Base-by-base conservation (phyloP, 1,140 invertebrate genomes). In the Aphelinus certus region DNA sequence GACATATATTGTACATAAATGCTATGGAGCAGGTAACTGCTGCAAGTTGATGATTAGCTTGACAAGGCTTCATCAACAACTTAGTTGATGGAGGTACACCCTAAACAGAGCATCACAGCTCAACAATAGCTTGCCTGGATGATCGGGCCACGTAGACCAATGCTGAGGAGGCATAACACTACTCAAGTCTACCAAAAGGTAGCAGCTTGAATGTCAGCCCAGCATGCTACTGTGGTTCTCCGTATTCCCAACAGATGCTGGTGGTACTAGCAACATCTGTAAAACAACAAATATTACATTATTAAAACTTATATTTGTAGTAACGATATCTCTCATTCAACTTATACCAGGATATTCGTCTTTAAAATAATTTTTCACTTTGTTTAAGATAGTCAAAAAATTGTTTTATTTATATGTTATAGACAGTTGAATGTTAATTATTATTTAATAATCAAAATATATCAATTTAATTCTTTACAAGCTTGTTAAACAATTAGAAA, bases 1-100 rank as follows among this genome's bases (percentile, higher is more conserved):
- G 85, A 88, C 85, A 87, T 82, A 83, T 84, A 87, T 84, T 81
- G 85, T 86, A 85, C 87, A 88, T 88, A 88, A 87, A 88, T 87
- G 85, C 83, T 86, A 83, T 73, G 85, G 83, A 85, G 85, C 85
- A 85, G 84, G 82, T 87, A 85, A 85, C 85, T 85, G 85, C 83
- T 77, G 84, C 85, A 84, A 80, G 81, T 81, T 81, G 82, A 83
- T 80, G 81, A 81, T 83, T 77, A 82, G 82, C 80, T 85, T 83
- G 84, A 86, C 82, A 82, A 85, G 81, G 80, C 81, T 84, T 85
- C 83, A 84, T 87, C 83, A 87, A 86, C 84, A 85, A 86, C 74
- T 74, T 81, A 87, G 83, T 81, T 85, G 82, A 77, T 80, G 82
- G 83, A 75, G 78, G 81, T 83, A 83, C 82, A 86, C 81, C 83